A percentile compares a stretch with the other conserved stretches of the same genome.
Conservation (phyloP, 1,140 invertebrate genomes). For the Trichonephila clavata region DNA sequence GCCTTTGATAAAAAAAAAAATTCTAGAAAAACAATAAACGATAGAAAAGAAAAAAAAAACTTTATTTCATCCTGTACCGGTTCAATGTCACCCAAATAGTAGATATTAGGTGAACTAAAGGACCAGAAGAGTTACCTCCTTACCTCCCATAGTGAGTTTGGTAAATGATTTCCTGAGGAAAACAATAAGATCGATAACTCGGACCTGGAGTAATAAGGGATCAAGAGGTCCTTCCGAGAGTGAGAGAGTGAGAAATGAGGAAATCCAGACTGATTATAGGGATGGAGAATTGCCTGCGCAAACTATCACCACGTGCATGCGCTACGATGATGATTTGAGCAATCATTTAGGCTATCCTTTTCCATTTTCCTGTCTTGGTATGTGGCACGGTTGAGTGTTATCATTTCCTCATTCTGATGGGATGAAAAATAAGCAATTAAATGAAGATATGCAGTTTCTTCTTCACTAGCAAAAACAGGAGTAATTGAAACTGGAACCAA, state of each 20-base stretch:
- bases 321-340: background rate
- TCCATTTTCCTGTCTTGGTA: background rate
- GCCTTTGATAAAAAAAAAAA: constrained; percentile 33
- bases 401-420: constrained; percentile 25
- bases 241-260: background rate
- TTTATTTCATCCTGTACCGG: constrained; percentile 27
- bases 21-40: constrained; percentile 42
- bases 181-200: constrained; percentile 35
- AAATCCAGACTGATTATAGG: constrained; percentile 42
- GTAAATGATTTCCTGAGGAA: constrained; percentile 20
- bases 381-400: background rate
- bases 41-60: constrained; percentile 28
- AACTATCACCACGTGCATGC: constrained; percentile 37
- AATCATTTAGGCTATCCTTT: background rate
- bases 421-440: background rate
- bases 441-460: background rate
- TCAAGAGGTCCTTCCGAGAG: background rate
- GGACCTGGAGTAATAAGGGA: background rate
- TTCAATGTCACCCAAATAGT: constrained; percentile 66
- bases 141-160: constrained; percentile 22
- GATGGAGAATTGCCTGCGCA: background rate
- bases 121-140: constrained; percentile 15
- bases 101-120: constrained; percentile 53
- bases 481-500: background rate
- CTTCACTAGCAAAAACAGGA: background rate